phyloP scores from a whole-genome alignment of 2,113 vertebrate species.

The Aythya baeri region DNA sequence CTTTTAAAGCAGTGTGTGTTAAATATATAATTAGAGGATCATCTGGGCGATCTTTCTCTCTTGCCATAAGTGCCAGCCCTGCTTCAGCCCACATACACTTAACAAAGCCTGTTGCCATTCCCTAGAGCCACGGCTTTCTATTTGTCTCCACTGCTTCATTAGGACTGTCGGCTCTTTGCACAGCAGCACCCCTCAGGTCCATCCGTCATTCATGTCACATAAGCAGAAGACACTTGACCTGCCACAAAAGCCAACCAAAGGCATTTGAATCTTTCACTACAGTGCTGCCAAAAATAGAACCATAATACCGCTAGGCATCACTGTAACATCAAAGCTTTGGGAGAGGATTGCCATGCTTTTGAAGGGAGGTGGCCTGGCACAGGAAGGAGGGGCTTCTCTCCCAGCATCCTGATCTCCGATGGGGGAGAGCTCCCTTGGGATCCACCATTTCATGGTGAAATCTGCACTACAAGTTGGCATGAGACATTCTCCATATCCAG shows the following conservation, averaged over 20 bases:
- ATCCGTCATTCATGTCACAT: accelerated
- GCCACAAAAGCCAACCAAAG: background rate
- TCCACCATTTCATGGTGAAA: background rate
- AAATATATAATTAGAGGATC: background rate
- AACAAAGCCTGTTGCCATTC: accelerated
- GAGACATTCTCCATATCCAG: background rate
- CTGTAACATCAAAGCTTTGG: background rate
- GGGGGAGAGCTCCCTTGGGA: background rate
- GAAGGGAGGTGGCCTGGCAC: background rate
- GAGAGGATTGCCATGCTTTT: background rate
- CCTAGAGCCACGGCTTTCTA: background rate
- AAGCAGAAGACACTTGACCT: accelerated
- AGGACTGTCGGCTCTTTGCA: background rate
- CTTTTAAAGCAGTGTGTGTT: background rate
- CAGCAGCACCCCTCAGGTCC: background rate
- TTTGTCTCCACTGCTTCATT: background rate
- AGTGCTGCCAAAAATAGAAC: background rate
- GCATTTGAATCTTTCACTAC: background rate
- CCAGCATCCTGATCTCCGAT: background rate
- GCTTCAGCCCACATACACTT: background rate
- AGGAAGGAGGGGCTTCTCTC: background rate
- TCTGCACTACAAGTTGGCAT: background rate
- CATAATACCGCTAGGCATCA: background rate
- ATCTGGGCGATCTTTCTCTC: background rate
- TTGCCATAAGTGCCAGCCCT: background rate